These are phyloP conservation scores for Cenopis cana DNA, from an alignment of 2,888 invertebrate species.

Conservation along the genomic window DNA sequence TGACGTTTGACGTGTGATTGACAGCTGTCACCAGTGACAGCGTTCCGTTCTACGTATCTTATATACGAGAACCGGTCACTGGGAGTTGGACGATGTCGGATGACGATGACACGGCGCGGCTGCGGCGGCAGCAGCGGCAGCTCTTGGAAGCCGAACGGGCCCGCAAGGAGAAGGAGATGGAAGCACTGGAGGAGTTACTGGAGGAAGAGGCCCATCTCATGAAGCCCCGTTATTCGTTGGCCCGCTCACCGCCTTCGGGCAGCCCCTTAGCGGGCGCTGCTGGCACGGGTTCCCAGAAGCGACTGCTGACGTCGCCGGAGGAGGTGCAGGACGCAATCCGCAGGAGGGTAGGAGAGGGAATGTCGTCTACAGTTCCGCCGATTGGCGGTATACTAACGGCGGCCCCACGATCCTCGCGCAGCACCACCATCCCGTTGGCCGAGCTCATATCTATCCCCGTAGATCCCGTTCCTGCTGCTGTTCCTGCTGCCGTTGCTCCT, in stretches of 20 bases:
- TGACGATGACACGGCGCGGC: background rate
- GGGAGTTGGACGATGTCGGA: background rate
- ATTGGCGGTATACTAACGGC: background rate
- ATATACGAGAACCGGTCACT: background rate
- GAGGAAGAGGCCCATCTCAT: background rate
- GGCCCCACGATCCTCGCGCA: background rate
- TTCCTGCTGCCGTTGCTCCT: background rate
- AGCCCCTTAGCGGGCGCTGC: background rate
- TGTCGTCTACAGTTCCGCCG: background rate
- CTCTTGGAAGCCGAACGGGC: background rate
- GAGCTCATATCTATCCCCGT: too few relatives aligned
- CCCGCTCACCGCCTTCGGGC: background rate
- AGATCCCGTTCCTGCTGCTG: too few relatives aligned
- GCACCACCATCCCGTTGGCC: too few relatives aligned
- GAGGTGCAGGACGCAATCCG: conserved; percentile 22
- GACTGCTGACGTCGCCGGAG: conserved; percentile 13
- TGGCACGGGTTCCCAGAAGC: background rate
- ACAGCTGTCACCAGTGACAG: background rate
- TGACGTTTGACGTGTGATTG: background rate
- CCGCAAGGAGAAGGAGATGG: background rate
- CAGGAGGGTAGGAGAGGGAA: background rate
- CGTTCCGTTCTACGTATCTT: background rate
- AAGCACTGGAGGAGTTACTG: background rate
- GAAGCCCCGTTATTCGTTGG: background rate
- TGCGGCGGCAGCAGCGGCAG: background rate